Conservation (phyloP, 2,888 invertebrate species). For the Globia sparganii region DNA sequence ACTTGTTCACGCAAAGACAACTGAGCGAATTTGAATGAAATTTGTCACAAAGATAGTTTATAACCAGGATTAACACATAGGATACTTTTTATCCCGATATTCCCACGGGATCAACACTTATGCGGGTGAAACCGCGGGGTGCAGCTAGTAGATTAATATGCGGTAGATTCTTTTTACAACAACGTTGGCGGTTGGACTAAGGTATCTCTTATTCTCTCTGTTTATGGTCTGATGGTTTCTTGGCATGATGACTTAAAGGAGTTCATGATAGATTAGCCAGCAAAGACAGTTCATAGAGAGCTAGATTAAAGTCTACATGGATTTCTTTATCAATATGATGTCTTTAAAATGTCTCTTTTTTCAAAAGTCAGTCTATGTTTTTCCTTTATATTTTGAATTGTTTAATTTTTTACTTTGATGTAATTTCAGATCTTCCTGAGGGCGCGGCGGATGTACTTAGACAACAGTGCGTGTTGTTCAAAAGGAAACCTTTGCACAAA, state of each 20-base stretch:
- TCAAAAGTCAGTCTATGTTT: constrained; percentile 6
- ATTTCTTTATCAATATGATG: not conserved
- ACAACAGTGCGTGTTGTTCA: constrained; percentile 80
- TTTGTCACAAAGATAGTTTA: too few species aligned
- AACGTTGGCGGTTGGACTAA: not conserved
- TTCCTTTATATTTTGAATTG: too few species aligned
- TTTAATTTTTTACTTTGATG: too few species aligned
- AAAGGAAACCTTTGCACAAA: constrained; percentile 77
- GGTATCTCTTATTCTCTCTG: not conserved
- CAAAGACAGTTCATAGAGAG: not conserved
- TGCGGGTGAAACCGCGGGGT: too few species aligned
- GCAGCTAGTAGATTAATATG: too few species aligned
- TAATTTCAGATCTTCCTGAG: constrained; percentile 76
- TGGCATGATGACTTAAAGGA: not conserved
- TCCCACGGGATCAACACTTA: too few species aligned
- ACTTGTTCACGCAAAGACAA: too few species aligned
- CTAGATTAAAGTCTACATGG: not conserved
- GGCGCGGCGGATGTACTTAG: constrained; percentile 72
- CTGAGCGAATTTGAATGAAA: too few species aligned
- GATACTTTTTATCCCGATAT: too few species aligned
- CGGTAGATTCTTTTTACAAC: too few species aligned
- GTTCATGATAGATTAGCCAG: not conserved
- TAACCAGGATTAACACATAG: too few species aligned
- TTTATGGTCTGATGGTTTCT: not conserved
- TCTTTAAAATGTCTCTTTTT: not conserved